A percentile compares a stretch with the other conserved stretches of the same genome.
Conservation (phyloP, 2,888 invertebrate genomes). For the Polydrusus cervinus region DNA sequence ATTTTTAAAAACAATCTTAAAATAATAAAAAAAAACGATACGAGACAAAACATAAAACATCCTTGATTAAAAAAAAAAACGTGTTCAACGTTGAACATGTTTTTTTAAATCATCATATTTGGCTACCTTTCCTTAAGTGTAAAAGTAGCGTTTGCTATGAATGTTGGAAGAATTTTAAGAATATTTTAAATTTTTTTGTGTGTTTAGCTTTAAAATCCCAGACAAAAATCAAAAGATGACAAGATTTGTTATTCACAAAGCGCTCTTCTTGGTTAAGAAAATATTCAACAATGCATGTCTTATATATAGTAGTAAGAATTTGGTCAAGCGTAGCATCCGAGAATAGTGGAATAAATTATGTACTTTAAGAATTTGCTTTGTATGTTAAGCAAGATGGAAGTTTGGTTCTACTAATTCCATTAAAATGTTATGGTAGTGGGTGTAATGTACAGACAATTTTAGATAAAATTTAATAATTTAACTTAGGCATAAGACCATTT, state of each 20-base stretch:
- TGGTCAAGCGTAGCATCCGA: slow-evolving; percentile 5
- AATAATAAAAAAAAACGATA: no score
- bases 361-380: neutral
- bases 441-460: neutral
- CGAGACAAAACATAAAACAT: no score
- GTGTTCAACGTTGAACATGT: no score
- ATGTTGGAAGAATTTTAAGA: no score
- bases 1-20: no score
- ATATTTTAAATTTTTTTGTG: no score
- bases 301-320: neutral
- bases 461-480: no score
- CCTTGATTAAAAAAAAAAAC: no score
- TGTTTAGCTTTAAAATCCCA: neutral
- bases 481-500: no score
- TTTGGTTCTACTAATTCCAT: neutral
- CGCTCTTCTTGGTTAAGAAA: neutral
- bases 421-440: neutral
- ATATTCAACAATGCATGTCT: slow-evolving; percentile 22
- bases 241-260: slow-evolving; percentile 10
- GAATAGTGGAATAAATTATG: slow-evolving; percentile 12
- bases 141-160: no score
- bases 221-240: slow-evolving; percentile 1
- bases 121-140: no score
- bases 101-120: no score
- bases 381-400: neutral